phyloP scores from a whole-genome alignment of 2,797 vertebrate genomes.

The Hapalemur alaotrensis region DNA sequence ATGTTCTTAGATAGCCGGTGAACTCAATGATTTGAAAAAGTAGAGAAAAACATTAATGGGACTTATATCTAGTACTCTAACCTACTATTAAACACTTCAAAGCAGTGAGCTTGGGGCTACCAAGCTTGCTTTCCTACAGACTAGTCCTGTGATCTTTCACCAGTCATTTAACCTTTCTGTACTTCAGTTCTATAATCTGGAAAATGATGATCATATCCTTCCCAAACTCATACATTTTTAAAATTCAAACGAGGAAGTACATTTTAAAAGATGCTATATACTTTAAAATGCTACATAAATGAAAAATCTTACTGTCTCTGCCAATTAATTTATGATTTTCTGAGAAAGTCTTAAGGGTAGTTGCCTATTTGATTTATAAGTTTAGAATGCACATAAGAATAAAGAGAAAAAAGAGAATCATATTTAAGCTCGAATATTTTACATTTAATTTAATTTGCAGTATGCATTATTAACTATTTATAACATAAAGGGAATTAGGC shows the following conservation, averaged over 20 bases:
- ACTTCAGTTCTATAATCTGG: neutral
- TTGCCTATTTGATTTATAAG: neutral
- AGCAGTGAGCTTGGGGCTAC: neutral
- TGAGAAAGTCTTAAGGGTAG: neutral
- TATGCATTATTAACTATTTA: neutral
- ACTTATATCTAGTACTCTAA: neutral
- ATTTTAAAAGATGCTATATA: neutral
- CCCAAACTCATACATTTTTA: neutral
- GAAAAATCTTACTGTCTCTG: neutral
- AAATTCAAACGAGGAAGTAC: neutral
- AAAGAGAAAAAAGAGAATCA: neutral
- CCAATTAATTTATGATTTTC: neutral
- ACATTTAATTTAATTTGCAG: neutral
- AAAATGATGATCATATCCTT: neutral
- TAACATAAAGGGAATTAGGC: neutral
- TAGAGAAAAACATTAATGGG: neutral
- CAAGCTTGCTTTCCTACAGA: neutral
- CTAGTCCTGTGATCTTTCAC: neutral
- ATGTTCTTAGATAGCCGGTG: neutral
- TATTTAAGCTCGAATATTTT: neutral
- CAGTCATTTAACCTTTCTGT: constrained; percentile 7
- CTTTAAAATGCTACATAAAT: neutral
- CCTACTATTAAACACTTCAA: neutral
- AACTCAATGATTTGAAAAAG: neutral
- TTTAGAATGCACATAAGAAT: neutral